A percentile compares a stretch with the other conserved stretches of the same genome.
Conservation (phyloP, 1,140 invertebrate genomes). For the Heliconius himera region DNA sequence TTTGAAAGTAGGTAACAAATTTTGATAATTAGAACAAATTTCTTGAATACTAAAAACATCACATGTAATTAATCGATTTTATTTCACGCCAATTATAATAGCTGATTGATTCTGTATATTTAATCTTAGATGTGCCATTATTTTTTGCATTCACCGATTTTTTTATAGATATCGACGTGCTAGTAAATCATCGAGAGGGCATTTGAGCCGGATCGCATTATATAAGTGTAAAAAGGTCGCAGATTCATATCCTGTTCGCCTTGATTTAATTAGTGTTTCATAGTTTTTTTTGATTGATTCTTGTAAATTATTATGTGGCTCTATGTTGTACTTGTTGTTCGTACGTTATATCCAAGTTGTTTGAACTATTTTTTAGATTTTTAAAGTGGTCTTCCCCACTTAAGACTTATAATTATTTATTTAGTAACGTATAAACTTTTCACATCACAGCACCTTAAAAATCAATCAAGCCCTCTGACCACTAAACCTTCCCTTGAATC, state of each 20-base stretch:
- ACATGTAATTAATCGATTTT: constrained; percentile 6
- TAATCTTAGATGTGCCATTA: constrained; percentile 3
- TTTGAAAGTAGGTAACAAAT: too few relatives aligned
- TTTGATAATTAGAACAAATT: too few relatives aligned
- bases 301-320: not conserved
- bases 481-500: too few relatives aligned
- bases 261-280: constrained; percentile 11
- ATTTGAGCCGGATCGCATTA: constrained; percentile 5
- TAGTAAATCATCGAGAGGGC: constrained; percentile 12
- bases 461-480: too few relatives aligned
- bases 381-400: too few relatives aligned
- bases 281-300: not conserved
- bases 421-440: too few relatives aligned
- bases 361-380: too few relatives aligned
- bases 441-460: too few relatives aligned
- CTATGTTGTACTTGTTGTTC: not conserved
- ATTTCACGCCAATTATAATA: constrained; percentile 14
- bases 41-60: not conserved
- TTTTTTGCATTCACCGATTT: constrained; percentile 7
- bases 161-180: constrained; percentile 2
- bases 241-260: constrained; percentile 3
- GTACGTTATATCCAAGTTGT: not conserved
- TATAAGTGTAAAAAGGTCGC: constrained; percentile 11
- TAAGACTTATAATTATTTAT: too few relatives aligned
- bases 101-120: constrained; percentile 2